Evolutionary conservation across 2,888 invertebrate species (phyloP).

Genomic region (Rhaphigaster nebulosa): DNA sequence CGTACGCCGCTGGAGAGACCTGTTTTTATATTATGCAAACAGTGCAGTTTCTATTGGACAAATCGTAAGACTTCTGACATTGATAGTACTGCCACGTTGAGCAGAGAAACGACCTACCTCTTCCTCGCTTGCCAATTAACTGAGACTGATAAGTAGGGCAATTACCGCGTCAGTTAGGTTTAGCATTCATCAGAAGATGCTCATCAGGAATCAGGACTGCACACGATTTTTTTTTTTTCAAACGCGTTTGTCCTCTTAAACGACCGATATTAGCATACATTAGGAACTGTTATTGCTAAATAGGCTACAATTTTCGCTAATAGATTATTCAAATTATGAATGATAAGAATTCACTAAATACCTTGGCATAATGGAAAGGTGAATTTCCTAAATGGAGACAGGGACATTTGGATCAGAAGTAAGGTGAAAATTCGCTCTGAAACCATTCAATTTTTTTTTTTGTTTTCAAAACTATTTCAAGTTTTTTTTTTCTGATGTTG

Average conservation of each 20-base stretch:
- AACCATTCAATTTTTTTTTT: neutral
- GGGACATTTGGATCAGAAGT: neutral
- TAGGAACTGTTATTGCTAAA: neutral
- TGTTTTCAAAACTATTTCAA: neutral
- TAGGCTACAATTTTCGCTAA: neutral
- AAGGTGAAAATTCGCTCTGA: neutral
- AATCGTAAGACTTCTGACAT: neutral
- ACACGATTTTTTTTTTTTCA: neutral
- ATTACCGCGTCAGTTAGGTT: neutral
- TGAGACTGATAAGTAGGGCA: neutral
- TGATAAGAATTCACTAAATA: neutral
- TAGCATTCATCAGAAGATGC: conserved; percentile 4
- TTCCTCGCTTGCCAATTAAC: neutral
- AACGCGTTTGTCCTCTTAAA: neutral
- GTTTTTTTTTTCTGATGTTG: neutral
- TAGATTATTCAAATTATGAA: neutral
- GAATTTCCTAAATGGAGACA: neutral
- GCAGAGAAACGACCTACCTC: neutral
- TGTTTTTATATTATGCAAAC: neutral
- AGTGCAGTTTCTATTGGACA: neutral
- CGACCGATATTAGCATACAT: neutral
- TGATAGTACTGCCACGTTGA: neutral
- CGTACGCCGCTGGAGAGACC: too few species aligned
- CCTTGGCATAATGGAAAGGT: neutral
- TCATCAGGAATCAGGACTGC: neutral